These are phyloP conservation scores for Magallana ariakensis DNA, from an alignment of 1,140 invertebrate genomes.

Conservation along the genomic window DNA sequence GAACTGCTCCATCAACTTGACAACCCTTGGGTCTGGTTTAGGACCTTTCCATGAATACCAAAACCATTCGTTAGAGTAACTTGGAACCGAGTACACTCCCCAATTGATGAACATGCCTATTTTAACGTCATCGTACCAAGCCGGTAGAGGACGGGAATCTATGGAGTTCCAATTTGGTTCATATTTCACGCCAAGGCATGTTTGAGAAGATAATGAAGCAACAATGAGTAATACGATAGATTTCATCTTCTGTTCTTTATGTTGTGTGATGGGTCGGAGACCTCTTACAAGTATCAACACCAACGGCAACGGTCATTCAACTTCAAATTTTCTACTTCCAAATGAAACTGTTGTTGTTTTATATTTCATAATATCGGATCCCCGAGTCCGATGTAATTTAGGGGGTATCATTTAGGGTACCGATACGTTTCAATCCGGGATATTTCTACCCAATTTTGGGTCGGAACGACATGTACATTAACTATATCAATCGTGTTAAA, in stretches of 20 bases:
- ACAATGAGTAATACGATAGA: background rate
- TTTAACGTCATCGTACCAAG: constrained; percentile 79
- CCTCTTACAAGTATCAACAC: background rate
- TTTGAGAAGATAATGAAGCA: background rate
- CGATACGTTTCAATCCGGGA: too few species aligned
- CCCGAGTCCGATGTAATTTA: background rate
- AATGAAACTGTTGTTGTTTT: too few species aligned
- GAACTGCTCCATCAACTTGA: constrained; percentile 74
- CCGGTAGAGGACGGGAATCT: constrained; percentile 76
- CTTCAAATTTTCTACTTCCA: too few species aligned
- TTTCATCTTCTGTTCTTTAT: too few species aligned
- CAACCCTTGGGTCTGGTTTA: constrained; percentile 25
- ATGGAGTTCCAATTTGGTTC: constrained; percentile 77
- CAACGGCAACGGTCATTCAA: background rate
- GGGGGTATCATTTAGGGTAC: too few species aligned
- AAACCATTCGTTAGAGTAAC: constrained; percentile 60
- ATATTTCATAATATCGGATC: too few species aligned
- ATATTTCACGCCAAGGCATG: constrained; percentile 45
- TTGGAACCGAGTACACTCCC: constrained; percentile 74
- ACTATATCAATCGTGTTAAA: too few species aligned
- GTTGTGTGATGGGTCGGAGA: too few species aligned
- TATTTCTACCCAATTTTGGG: too few species aligned
- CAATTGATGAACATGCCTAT: constrained; percentile 75
- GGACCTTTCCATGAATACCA: constrained; percentile 73
- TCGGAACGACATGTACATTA: too few species aligned